A percentile compares a stretch with the other conserved stretches of the same genome.
phyloP scores from a whole-genome alignment of 1,140 invertebrate genomes.

The Bombus fervidus region DNA sequence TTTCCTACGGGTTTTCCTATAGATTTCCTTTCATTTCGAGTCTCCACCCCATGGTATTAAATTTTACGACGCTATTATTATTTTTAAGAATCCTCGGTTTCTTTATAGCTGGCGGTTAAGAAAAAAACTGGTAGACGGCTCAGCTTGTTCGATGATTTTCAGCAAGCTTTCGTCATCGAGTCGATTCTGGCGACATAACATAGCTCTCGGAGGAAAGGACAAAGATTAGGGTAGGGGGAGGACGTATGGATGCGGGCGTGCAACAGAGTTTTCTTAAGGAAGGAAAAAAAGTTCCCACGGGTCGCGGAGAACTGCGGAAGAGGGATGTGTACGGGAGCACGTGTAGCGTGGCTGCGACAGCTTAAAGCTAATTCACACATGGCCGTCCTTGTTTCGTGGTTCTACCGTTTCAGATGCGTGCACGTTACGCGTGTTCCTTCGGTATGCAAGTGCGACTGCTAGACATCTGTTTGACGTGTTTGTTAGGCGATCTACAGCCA shows the following conservation, averaged over 20 bases:
- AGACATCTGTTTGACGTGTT: constrained; percentile 50
- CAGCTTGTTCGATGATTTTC: neutral
- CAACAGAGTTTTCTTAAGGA: constrained; percentile 34
- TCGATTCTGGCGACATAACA: constrained; percentile 21
- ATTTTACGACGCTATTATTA: neutral
- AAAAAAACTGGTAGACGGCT: neutral
- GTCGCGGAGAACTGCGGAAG: constrained; percentile 32
- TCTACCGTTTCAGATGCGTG: constrained; percentile 26
- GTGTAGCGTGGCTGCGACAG: constrained; percentile 40
- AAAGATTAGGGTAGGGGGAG: constrained; percentile 25
- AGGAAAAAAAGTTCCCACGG: constrained; percentile 63
- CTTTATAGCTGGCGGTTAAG: neutral
- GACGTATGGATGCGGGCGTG: constrained; percentile 56
- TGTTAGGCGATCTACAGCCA: constrained; percentile 20
- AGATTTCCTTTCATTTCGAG: neutral
- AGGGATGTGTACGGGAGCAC: constrained; percentile 38
- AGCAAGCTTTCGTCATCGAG: neutral
- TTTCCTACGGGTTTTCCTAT: neutral
- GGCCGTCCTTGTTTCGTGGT: constrained; percentile 53
- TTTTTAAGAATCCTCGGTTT: neutral
- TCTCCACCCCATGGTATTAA: neutral
- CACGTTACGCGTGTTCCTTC: constrained; percentile 30
- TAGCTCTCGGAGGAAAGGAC: neutral
- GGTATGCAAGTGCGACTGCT: constrained; percentile 40
- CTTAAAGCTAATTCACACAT: constrained; percentile 60